phyloP scores from a whole-genome alignment of 2,888 invertebrate genomes.

The Standfussiana lucernea region DNA sequence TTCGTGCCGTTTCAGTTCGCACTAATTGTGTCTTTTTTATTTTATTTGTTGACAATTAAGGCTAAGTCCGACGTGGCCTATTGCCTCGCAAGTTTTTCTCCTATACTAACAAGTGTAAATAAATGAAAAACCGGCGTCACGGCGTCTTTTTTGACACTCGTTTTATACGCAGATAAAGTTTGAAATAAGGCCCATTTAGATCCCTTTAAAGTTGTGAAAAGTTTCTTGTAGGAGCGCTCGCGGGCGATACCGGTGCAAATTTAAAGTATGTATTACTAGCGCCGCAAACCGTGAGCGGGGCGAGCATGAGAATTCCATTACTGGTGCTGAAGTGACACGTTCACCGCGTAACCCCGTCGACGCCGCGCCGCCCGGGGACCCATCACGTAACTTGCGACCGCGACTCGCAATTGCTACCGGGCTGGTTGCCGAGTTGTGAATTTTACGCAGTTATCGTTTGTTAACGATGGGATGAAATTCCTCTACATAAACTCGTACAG shows the following conservation, averaged over 20 bases:
- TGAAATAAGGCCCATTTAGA: slow-evolving; percentile 84
- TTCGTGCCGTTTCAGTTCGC: not conserved
- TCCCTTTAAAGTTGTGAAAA: slow-evolving; percentile 83
- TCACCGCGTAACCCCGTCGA: slow-evolving; percentile 72
- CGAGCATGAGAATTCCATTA: slow-evolving; percentile 90
- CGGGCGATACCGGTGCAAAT: slow-evolving; percentile 88
- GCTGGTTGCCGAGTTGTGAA: not conserved
- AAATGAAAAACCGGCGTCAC: slow-evolving; percentile 49
- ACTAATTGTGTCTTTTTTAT: slow-evolving; percentile 13
- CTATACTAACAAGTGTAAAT: slow-evolving; percentile 53
- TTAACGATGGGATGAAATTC: not conserved
- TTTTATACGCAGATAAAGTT: slow-evolving; percentile 74
- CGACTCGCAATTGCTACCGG: slow-evolving; percentile 35
- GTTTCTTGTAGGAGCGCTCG: slow-evolving; percentile 83
- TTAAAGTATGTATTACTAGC: slow-evolving; percentile 88
- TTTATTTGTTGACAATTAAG: slow-evolving; percentile 23
- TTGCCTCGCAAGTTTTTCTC: slow-evolving; percentile 40
- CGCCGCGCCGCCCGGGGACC: slow-evolving; percentile 60
- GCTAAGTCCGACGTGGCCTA: slow-evolving; percentile 36
- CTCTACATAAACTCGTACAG: too few species aligned
- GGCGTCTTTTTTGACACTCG: slow-evolving; percentile 58
- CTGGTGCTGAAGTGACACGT: slow-evolving; percentile 84
- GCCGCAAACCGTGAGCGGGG: slow-evolving; percentile 84
- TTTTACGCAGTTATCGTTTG: not conserved
- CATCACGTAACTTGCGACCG: slow-evolving; percentile 56